Evolutionary conservation across 1,140 invertebrate species (phyloP), one percentile per base, ranked within the genome.

Genomic region (Druon quercuslanigerum): DNA sequence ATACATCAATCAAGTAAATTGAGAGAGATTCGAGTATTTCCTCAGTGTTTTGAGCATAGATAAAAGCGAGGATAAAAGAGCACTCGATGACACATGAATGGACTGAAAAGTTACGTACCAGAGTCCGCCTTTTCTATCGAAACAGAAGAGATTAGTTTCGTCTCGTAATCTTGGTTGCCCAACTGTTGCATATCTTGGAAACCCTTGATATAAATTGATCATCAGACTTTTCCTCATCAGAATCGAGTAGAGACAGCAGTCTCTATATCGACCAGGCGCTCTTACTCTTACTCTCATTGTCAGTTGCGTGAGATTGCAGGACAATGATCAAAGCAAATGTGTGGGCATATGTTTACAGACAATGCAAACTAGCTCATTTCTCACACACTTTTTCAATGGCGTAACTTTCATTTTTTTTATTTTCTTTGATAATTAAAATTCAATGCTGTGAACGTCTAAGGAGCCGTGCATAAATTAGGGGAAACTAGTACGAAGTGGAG

Each of bases 291-390:
- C 40, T 46, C 40, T 46, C 40, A 46, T 46, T 46, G 40, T 46
- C 33, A 14, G 60, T 46, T 66, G 60, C 14, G 25, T 66, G 60
- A 46, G 60, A 66, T 46, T 66, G 13, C 60, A 33, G 14, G 60
- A 66, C 60, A 66, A 66, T 66, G 60, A 66, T 66, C 14, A n/a
- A 33, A 66, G 57, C 25, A 66, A 66, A 40, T 46, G 60, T 33
- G 60, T 66, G 60, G 33, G 60, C 25, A 66, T n/a, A 66, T n/a
- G 9, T n/a, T 66, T 40, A 66, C 25, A 66, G 60, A 66, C 60
- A 66, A 66, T 66, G 20, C 57, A 66, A 66, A 66, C 33, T 66
- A 66, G 20, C 57, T 66, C 25, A 66, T 66, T 66, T 66, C 33
- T 66, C 33, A 66, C 60, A 66, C 25, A 66, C 20, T 33, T 66